These are phyloP conservation scores for Sinocyclocheilus anophthalmus DNA, from an alignment of 2,113 vertebrate genomes.

Conservation along the genomic window DNA sequence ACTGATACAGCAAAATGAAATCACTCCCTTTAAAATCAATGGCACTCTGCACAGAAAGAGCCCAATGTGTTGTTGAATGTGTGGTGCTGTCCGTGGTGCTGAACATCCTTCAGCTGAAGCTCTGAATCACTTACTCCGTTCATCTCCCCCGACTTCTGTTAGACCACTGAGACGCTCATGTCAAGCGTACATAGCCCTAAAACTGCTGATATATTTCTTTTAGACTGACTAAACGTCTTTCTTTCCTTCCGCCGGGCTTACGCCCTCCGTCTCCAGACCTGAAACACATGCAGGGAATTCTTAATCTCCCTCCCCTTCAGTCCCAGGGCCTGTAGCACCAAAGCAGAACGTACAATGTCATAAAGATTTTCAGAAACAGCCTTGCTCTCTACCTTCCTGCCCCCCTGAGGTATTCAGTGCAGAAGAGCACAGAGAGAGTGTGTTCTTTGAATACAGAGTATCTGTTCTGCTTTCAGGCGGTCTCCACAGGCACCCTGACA, in stretches of 20 bases:
- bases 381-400: slow-evolving; percentile 14
- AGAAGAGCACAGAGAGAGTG: slow-evolving; percentile 27
- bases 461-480: slow-evolving; percentile 29
- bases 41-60: background rate
- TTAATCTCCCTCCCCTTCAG: slow-evolving; percentile 38
- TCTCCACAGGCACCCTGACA: slow-evolving; percentile 23
- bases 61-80: background rate
- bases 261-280: slow-evolving; percentile 51
- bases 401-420: slow-evolving; percentile 47
- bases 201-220: slow-evolving; percentile 45
- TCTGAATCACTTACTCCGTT: background rate
- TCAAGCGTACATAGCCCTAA: slow-evolving; percentile 38
- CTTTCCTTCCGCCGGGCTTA: slow-evolving; percentile 24
- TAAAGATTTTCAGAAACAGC: slow-evolving; percentile 42
- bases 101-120: slow-evolving; percentile 14
- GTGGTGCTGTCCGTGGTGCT: slow-evolving; percentile 36
- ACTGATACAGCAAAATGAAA: background rate
- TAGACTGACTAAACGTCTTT: slow-evolving; percentile 30
- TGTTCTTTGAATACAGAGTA: slow-evolving; percentile 44
- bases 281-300: slow-evolving; percentile 49
- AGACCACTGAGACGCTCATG: slow-evolving; percentile 26
- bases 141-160: background rate
- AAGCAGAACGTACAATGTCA: slow-evolving; percentile 53
- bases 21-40: background rate
- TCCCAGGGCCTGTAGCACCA: slow-evolving; percentile 17